phyloP scores from a whole-genome alignment of 2,797 vertebrate genomes.

The Microcaecilia unicolor region DNA sequence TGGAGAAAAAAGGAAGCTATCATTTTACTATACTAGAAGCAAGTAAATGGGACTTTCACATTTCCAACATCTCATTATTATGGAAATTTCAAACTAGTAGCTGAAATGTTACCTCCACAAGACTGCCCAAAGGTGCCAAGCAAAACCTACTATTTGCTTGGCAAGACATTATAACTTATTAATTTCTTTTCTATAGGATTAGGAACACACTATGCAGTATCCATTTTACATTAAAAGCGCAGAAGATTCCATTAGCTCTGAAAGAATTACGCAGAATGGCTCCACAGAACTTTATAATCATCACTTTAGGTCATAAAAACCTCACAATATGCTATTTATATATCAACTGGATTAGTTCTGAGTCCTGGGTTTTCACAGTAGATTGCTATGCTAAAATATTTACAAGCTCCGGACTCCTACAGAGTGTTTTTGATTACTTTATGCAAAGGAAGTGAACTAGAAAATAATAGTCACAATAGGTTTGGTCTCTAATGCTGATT shows the following conservation, averaged over 20 bases:
- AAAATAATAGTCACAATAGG: background rate
- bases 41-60: slow-evolving; percentile 27
- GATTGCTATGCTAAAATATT: background rate
- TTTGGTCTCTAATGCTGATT: slow-evolving; percentile 26
- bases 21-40: slow-evolving; percentile 28
- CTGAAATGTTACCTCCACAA: slow-evolving; percentile 20
- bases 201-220: too few species aligned
- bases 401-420: background rate
- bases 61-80: slow-evolving; percentile 19
- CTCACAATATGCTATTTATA: slow-evolving; percentile 8
- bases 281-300: too few species aligned
- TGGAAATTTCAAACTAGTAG: slow-evolving; percentile 24
- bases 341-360: slow-evolving; percentile 2
- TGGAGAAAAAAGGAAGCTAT: slow-evolving; percentile 15
- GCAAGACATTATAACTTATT: background rate
- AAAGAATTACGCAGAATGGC: too few species aligned
- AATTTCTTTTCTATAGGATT: slow-evolving; percentile 16
- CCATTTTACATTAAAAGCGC: too few species aligned
- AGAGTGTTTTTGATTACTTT: background rate
- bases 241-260: too few species aligned
- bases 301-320: too few species aligned
- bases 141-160: too few species aligned
- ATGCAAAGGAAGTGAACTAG: background rate
- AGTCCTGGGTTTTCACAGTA: slow-evolving; percentile 5
- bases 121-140: too few species aligned